phyloP scores from a whole-genome alignment of 2,113 vertebrate species.

The Ailurus styani region DNA sequence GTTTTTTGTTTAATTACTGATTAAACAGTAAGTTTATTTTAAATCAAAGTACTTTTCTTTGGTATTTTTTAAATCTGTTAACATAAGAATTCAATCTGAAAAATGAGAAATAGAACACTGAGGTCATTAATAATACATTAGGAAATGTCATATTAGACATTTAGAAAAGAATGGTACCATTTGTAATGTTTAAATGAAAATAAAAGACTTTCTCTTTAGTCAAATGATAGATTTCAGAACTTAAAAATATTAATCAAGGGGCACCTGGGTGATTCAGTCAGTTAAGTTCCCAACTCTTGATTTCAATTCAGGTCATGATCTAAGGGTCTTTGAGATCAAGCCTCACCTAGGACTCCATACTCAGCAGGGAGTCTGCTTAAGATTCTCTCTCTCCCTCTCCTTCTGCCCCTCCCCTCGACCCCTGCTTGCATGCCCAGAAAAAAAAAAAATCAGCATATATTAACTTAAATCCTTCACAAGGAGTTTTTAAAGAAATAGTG shows the following conservation, averaged over 20 bases:
- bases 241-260: not conserved
- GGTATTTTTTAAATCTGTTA: not conserved
- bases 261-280: not conserved
- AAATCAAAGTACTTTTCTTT: not conserved
- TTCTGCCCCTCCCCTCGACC: not conserved
- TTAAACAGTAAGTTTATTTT: conserved; percentile 12
- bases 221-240: not conserved
- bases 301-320: not conserved
- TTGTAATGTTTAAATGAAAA: not conserved
- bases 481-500: not conserved
- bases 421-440: not conserved
- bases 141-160: too few species aligned
- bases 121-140: not conserved
- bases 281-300: not conserved
- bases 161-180: not conserved
- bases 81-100: not conserved
- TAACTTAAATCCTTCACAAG: not conserved
- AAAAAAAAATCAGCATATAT: not conserved
- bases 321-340: not conserved
- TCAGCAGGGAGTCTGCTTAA: not conserved
- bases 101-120: not conserved
- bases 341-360: not conserved
- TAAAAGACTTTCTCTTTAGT: not conserved
- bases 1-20: not conserved
- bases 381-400: not conserved